A percentile compares a stretch with the other conserved stretches of the same genome.
phyloP scores from a whole-genome alignment of 2,113 vertebrate genomes.

The Notarius lentiginosus region DNA sequence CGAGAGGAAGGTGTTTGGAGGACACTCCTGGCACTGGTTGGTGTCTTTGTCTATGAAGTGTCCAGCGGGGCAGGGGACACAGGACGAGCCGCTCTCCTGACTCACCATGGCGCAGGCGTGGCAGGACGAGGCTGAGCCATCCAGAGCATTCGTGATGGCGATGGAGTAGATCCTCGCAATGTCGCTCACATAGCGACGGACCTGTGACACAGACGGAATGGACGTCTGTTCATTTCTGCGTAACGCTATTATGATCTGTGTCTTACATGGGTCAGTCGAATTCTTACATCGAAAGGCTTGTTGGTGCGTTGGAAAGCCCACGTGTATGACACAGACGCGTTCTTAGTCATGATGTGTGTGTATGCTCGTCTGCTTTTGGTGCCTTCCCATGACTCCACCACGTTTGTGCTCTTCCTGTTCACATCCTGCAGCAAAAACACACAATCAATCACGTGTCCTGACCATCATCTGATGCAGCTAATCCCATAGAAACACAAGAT shows the following conservation, averaged over 20 bases:
- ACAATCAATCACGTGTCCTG: background rate
- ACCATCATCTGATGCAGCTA: background rate
- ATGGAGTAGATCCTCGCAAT: conserved; percentile 92
- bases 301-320: conserved; percentile 98
- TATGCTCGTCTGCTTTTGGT: conserved; percentile 87
- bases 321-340: conserved; percentile 91
- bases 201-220: conserved; percentile 67
- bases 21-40: conserved; percentile 89
- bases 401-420: conserved; percentile 91
- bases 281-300: conserved; percentile 86
- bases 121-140: conserved; percentile 87
- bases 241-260: background rate
- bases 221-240: background rate
- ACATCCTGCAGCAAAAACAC: conserved; percentile 78
- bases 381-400: conserved; percentile 93
- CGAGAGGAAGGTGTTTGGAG: conserved; percentile 82
- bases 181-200: conserved; percentile 82
- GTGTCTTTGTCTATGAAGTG: conserved; percentile 87
- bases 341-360: conserved; percentile 88
- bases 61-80: conserved; percentile 89
- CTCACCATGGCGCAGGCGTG: conserved; percentile 85
- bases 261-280: background rate
- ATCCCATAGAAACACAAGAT: background rate
- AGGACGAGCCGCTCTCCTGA: conserved; percentile 80
- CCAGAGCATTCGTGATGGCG: conserved; percentile 82